Evolutionary conservation across 2,113 vertebrate genomes (phyloP).

Genomic region (Sinosuthora webbiana): DNA sequence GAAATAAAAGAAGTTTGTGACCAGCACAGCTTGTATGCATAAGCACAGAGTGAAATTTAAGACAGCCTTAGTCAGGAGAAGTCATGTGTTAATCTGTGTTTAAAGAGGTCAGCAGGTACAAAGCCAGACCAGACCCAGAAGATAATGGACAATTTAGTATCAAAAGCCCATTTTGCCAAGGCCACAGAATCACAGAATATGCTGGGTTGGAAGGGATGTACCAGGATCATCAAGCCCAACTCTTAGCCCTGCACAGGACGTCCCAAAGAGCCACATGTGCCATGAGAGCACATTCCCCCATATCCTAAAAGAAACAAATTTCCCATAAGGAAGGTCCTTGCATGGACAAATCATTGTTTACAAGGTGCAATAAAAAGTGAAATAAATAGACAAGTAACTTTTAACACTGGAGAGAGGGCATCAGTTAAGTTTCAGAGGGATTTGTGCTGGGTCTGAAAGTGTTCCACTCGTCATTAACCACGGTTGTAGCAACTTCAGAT

Average conservation of each 20-base stretch:
- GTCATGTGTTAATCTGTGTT: not conserved
- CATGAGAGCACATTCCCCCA: not conserved
- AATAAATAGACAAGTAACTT: not conserved
- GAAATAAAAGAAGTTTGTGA: not conserved
- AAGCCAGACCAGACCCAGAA: not conserved
- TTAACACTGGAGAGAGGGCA: not conserved
- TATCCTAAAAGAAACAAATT: not conserved
- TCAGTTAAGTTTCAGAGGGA: not conserved
- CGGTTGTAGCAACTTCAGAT: not conserved
- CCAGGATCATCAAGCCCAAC: not conserved
- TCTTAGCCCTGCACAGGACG: not conserved
- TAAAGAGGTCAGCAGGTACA: not conserved
- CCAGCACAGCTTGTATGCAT: not conserved
- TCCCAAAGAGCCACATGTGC: not conserved
- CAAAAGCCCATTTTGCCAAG: not conserved
- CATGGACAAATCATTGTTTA: not conserved
- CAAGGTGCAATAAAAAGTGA: not conserved
- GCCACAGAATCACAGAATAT: not conserved
- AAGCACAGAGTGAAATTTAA: not conserved
- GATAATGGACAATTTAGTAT: not conserved
- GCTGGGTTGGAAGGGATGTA: not conserved
- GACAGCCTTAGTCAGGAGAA: not conserved
- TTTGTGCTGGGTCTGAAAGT: not conserved
- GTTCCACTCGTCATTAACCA: not conserved
- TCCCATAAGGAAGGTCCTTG: not conserved